phyloP scores from a whole-genome alignment of 2,113 vertebrate species.

The Noturus placidus region DNA sequence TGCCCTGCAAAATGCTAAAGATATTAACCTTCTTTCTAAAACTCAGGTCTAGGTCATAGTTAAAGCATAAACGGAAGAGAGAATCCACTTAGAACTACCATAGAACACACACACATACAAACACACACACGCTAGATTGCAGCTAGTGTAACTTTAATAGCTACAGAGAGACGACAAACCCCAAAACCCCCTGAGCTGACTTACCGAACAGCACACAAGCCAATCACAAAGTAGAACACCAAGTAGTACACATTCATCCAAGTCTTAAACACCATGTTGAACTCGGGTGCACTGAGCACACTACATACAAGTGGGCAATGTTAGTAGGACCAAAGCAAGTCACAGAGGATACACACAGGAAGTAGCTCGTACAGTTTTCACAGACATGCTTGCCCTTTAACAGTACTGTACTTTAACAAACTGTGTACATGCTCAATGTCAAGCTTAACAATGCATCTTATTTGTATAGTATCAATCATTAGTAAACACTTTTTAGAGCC shows the following conservation, averaged over 20 bases:
- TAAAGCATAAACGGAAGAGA: background rate
- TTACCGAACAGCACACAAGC: constrained; percentile 31
- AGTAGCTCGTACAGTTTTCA: constrained; percentile 24
- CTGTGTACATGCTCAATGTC: constrained; percentile 49
- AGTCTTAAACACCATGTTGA: constrained; percentile 2
- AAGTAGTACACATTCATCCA: background rate
- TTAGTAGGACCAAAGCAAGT: constrained; percentile 57
- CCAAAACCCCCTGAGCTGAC: constrained; percentile 19
- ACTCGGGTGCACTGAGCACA: background rate
- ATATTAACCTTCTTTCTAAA: background rate
- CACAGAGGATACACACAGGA: constrained; percentile 26
- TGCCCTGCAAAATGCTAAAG: background rate
- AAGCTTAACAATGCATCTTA: constrained; percentile 12
- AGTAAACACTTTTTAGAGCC: background rate
- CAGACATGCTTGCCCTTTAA: constrained; percentile 46
- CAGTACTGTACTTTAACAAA: constrained; percentile 38
- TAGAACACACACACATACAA: too few species aligned
- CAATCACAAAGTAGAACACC: background rate
- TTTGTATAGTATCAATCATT: background rate
- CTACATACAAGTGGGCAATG: constrained; percentile 40
- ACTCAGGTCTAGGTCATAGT: background rate
- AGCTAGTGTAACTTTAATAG: background rate
- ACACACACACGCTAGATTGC: background rate
- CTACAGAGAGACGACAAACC: constrained; percentile 15
- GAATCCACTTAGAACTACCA: background rate